These are phyloP conservation scores for Spizaetus ornatus DNA, from an alignment of 2,113 vertebrate genomes.

Conservation along the genomic window DNA sequence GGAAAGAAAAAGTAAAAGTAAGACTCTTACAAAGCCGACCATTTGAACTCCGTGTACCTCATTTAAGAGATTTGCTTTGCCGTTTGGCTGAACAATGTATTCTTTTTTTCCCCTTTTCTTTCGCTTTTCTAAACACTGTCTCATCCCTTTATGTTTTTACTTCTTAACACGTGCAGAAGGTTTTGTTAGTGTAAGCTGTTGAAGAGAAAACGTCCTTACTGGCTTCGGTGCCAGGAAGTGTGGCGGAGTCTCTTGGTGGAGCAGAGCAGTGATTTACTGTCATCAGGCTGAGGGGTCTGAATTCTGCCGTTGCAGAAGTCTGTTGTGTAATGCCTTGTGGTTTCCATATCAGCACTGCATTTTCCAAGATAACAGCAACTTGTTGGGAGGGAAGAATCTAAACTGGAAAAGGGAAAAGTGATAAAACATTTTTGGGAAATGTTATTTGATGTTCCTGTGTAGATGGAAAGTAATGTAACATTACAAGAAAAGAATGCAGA, in stretches of 20 bases:
- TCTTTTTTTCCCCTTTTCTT: background rate
- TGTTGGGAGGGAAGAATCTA: background rate
- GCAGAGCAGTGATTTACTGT: background rate
- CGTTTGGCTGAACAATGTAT: background rate
- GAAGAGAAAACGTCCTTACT: background rate
- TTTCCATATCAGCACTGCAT: background rate
- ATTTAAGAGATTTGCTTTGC: background rate
- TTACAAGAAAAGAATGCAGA: background rate
- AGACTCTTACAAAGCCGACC: background rate
- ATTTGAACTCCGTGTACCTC: accelerated
- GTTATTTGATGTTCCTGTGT: background rate
- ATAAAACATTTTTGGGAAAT: background rate
- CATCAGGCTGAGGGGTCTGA: background rate
- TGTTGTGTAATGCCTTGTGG: background rate
- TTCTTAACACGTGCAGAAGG: background rate
- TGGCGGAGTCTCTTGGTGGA: background rate
- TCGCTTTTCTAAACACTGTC: background rate
- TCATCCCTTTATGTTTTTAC: background rate
- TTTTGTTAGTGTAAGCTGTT: background rate
- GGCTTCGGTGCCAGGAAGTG: background rate
- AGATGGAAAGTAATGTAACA: background rate
- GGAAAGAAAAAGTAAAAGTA: background rate
- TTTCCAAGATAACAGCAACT: background rate
- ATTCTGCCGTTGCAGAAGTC: background rate
- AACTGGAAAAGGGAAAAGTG: background rate